phyloP scores from a whole-genome alignment of 1,140 invertebrate genomes.

The Aradophagus sp. region DNA sequence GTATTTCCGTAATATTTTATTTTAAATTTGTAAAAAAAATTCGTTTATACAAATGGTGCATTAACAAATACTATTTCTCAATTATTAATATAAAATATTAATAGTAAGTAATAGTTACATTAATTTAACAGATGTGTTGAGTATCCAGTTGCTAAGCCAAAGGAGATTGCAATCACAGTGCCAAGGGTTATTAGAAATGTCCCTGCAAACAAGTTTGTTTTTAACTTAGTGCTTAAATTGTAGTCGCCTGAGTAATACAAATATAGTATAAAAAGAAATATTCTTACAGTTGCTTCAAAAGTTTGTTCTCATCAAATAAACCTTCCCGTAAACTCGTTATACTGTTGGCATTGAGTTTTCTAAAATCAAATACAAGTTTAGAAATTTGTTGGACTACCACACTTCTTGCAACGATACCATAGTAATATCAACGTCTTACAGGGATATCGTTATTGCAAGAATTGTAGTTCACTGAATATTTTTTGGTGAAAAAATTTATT shows the following conservation, averaged over 20 bases:
- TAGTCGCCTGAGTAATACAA: no score
- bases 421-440: no score
- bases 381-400: no score
- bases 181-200: conserved; percentile 85
- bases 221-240: no score
- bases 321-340: conserved; percentile 68
- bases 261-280: conserved; percentile 23
- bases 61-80: conserved; percentile 4
- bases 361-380: conserved; percentile 47
- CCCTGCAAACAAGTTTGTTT: no score
- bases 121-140: conserved; percentile 81
- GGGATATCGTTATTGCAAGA: no score
- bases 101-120: conserved; percentile 71
- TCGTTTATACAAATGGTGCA: no score
- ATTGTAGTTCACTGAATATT: no score
- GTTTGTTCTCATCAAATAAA: conserved; percentile 68
- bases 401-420: no score
- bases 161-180: conserved; percentile 87
- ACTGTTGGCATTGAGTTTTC: conserved; percentile 70
- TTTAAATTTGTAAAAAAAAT: no score
- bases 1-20: background rate
- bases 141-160: conserved; percentile 86
- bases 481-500: no score
- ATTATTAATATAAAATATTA: no score
- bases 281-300: conserved; percentile 73